Percentiles rank a stretch among this genome's conserved stretches.
phyloP scores from a whole-genome alignment of 2,888 invertebrate genomes.

The Rhyacophila evoluta region DNA sequence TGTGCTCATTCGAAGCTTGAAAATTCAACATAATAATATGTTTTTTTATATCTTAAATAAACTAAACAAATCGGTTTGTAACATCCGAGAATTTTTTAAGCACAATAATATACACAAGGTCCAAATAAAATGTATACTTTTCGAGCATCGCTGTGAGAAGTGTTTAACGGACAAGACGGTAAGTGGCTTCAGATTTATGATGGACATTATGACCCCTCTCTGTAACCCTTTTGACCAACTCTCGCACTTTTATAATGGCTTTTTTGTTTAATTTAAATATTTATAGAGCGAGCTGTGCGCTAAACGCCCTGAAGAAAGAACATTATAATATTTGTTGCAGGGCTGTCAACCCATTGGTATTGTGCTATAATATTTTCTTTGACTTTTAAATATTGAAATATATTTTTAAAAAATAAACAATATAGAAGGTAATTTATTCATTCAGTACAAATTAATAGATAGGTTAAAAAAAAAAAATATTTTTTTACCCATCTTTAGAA shows the following conservation, averaged over 20 bases:
- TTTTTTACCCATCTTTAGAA: no score
- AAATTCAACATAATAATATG: not conserved
- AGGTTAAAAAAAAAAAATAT: no score
- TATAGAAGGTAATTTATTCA: not conserved
- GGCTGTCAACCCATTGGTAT: not conserved
- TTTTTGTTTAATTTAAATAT: slow-evolving; percentile 50
- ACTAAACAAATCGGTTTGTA: not conserved
- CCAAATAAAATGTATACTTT: no score
- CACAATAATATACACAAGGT: not conserved
- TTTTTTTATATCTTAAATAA: not conserved
- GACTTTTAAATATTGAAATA: not conserved
- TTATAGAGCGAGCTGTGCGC: slow-evolving; percentile 31
- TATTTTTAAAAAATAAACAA: not conserved
- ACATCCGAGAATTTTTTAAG: not conserved
- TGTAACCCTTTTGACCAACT: not conserved
- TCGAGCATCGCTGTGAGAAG: not conserved
- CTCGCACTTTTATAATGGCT: slow-evolving; percentile 30
- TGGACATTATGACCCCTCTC: slow-evolving; percentile 50
- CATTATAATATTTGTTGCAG: not conserved
- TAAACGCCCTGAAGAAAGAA: slow-evolving; percentile 15
- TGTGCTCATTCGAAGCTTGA: not conserved
- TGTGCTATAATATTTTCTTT: not conserved
- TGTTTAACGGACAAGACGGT: slow-evolving; percentile 50
- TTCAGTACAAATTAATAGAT: not conserved
- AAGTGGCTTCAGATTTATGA: slow-evolving; percentile 49